Base-by-base conservation (phyloP, 2,113 vertebrate genomes). In the Reinhardtius hippoglossoides region DNA sequence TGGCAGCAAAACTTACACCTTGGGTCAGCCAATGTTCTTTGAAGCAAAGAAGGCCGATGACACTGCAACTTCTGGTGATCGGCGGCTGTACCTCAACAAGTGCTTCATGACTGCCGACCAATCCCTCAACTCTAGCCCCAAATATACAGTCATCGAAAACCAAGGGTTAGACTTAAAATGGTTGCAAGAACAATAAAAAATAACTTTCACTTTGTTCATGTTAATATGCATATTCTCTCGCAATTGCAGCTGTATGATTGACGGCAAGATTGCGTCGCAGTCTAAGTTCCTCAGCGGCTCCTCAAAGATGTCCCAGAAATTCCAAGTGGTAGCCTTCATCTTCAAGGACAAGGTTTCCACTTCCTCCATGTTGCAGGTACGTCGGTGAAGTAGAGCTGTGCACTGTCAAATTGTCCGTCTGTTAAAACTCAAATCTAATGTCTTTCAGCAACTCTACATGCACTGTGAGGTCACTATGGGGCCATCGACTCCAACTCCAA, bases 181-280 rank as follows among this genome's bases (percentile, higher is more conserved):
- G 9, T 13, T 42, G 46, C 35, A 59, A 3, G n/a, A 5, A 3
- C 35, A 23, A 8, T 2, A 18, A 40, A 10, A 70, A 18, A n/a
- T n/a, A 54, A 14, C 12, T 40, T 67, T 46, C 4, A 35, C 14
- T 14, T 55, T 10, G 0, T 27, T 37, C 1, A 16, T 1, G 0
- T 64, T 24, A 57, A 77, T 1, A 1, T 69, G 12, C 2, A 1
- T 73, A 55, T 0, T 76, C 18, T 59, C 1, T 21, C 52, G 1
- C 26, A 3, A 27, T 14, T 74, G 48, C 71, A 95, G 94, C 23
- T 95, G 94, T 65, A 88, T 94, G 91, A 57, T 91, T 76, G 92
- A 94, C 15, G 27, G 87, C 12, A 87, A 74, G 64, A 14, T 67
- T 26, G 81, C 52, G 0, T 0, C 2, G 1, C 58, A 79, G 21